A percentile compares a stretch with the other conserved stretches of the same genome.
Evolutionary conservation across 1,140 invertebrate genomes (phyloP).

Genomic region (Achroia grisella): DNA sequence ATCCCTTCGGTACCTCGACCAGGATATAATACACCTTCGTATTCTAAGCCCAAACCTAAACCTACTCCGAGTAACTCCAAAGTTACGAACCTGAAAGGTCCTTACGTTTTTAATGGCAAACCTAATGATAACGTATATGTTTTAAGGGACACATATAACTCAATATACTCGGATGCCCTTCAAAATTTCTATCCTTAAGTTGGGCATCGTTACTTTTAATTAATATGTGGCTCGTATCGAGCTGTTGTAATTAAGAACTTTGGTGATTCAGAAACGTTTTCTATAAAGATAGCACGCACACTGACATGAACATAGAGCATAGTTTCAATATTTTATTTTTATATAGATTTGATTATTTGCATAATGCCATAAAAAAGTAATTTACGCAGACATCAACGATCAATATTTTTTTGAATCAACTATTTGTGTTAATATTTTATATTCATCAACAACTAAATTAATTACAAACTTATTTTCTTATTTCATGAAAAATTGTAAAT

Average conservation of each 20-base stretch:
- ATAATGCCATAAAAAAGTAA: too few relatives aligned
- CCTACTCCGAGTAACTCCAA: slow-evolving; percentile 73
- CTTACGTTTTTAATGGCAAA: slow-evolving; percentile 85
- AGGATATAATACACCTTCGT: slow-evolving; percentile 52
- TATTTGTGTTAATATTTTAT: too few relatives aligned
- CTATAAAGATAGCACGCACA: too few relatives aligned
- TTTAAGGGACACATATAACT: slow-evolving; percentile 80
- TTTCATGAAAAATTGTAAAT: too few relatives aligned
- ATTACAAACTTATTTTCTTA: too few relatives aligned
- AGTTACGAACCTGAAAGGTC: slow-evolving; percentile 80
- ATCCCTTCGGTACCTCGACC: slow-evolving; percentile 54
- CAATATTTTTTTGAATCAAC: too few relatives aligned
- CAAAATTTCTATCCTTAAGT: slow-evolving; percentile 71
- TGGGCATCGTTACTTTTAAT: slow-evolving; percentile 7
- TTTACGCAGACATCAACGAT: too few relatives aligned
- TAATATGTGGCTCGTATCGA: slow-evolving; percentile 65
- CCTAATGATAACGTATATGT: slow-evolving; percentile 84
- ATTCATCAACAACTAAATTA: too few relatives aligned
- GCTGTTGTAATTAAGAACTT: slow-evolving; percentile 27
- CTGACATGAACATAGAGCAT: too few relatives aligned
- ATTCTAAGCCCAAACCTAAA: slow-evolving; percentile 58
- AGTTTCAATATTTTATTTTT: too few relatives aligned
- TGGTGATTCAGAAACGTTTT: not conserved
- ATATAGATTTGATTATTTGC: too few relatives aligned
- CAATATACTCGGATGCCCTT: slow-evolving; percentile 77